Base-by-base conservation (phyloP, 2,797 vertebrate genomes). In the Phataginus tricuspis region DNA sequence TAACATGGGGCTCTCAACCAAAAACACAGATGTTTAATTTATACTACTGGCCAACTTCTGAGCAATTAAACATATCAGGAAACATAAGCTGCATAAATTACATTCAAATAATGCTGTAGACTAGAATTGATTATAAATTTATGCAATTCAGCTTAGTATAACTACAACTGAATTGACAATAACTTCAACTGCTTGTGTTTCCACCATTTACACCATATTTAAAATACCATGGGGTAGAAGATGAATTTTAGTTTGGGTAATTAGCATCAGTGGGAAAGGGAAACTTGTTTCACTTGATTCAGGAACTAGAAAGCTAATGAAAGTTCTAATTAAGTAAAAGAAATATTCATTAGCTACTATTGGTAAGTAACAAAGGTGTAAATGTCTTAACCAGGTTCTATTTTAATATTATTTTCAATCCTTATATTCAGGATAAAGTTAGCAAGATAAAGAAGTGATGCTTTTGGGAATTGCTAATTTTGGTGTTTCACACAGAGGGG, bases 21-120 rank as follows among this genome's bases (percentile, higher is more conserved):
- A 87, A 90, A 68, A 15, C 53, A 66, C 91, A 90, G 77, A 53
- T 92, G 86, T 80, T 86, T 84, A 74, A 75, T 92, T 91, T 61
- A 55, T 84, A 18, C 19, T 61, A 7, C 53, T 61, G 64, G 69
- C 59, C 59, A 80, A 49, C 45, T 86, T 95, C 66, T 86, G 4
- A 66, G 19, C 25, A 93, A 84, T 90, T 93, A 69, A 66, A 23
- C 83, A 61, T 61, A 72, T 72, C 61, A 59, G 37, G 19, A 93
- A 74, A 64, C 31, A 66, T 64, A 63, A 82, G 51, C 57, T 53
- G 25, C 29, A 90, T 45, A 86, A 74, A 77, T 79, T 34, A 90
- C 74, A 79, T 82, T 84, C 88, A 78, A 88, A 69, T 78, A 87
- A 90, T 91, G 34, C 23, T 49, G 1, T 80, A 29, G 9, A 51